Evolutionary conservation across 2,113 vertebrate species (phyloP).

Genomic region (Odobenus rosmarus): DNA sequence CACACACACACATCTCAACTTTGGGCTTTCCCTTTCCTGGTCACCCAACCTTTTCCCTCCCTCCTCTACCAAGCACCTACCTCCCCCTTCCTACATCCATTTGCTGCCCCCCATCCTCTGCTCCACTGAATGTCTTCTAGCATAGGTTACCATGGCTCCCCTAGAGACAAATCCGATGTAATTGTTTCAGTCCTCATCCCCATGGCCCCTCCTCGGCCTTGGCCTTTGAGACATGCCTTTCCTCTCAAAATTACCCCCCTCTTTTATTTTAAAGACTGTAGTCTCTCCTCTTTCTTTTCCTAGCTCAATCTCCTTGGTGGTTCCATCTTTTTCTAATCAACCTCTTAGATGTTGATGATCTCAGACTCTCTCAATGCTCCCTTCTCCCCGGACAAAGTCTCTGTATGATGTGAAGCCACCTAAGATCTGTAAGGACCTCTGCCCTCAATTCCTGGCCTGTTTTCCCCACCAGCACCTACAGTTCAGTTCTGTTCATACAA

Average conservation of each 20-base stretch:
- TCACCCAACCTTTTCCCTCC: too few relatives aligned
- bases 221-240: not conserved
- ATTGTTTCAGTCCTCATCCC: not conserved
- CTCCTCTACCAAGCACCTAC: not conserved
- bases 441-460: not conserved
- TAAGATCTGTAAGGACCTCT: too few relatives aligned
- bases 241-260: not conserved
- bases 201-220: not conserved
- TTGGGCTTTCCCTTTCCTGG: too few relatives aligned
- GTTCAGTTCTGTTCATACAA: not conserved
- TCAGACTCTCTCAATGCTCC: not conserved
- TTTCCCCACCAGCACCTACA: not conserved
- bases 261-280: not conserved
- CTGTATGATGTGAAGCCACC: accelerated
- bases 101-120: not conserved
- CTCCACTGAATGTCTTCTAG: not conserved
- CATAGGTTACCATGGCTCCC: not conserved
- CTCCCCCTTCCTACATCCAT: too few relatives aligned
- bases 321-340: not conserved
- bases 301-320: not conserved
- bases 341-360: not conserved
- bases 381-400: not conserved
- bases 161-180: not conserved
- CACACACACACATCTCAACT: not conserved
- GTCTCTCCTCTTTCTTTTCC: not conserved